phyloP scores from a whole-genome alignment of 2,888 invertebrate species.

The Acleris literana region DNA sequence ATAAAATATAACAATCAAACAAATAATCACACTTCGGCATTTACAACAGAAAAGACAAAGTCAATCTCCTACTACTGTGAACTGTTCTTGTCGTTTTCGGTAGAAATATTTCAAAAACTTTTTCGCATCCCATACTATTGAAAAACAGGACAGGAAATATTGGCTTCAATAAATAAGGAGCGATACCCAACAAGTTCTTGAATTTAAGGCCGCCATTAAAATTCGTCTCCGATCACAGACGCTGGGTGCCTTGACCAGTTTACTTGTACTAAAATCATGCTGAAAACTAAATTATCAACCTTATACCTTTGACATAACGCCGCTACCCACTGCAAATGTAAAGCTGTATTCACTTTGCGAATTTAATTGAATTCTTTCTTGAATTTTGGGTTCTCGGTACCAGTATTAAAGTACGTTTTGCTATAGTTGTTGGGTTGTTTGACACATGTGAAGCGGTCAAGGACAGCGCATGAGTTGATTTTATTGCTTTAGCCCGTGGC shows the following conservation, averaged over 20 bases:
- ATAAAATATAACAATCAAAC: no score
- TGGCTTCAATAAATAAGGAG: no score
- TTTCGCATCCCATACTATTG: no score
- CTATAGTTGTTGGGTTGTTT: conserved; percentile 13
- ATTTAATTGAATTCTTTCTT: conserved; percentile 19
- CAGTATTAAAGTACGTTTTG: conserved; percentile 16
- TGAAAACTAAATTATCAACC: neutral
- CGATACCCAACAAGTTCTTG: neutral
- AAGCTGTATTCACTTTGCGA: conserved; percentile 18
- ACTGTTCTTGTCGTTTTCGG: no score
- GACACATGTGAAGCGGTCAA: conserved; percentile 52
- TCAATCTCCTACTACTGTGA: no score
- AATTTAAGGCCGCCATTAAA: conserved; percentile 38
- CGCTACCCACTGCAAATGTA: neutral
- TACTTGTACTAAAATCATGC: conserved; percentile 25
- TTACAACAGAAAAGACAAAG: no score
- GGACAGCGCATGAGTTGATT: conserved; percentile 43
- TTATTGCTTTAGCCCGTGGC: conserved; percentile 2
- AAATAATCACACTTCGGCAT: no score
- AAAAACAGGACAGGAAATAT: no score
- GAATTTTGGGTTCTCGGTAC: conserved; percentile 4
- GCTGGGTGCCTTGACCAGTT: conserved; percentile 41
- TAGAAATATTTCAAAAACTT: no score
- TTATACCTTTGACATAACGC: conserved; percentile 7
- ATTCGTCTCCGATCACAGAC: conserved; percentile 38